Base-by-base conservation (phyloP, 2,888 invertebrate species). In the Phania funesta region DNA sequence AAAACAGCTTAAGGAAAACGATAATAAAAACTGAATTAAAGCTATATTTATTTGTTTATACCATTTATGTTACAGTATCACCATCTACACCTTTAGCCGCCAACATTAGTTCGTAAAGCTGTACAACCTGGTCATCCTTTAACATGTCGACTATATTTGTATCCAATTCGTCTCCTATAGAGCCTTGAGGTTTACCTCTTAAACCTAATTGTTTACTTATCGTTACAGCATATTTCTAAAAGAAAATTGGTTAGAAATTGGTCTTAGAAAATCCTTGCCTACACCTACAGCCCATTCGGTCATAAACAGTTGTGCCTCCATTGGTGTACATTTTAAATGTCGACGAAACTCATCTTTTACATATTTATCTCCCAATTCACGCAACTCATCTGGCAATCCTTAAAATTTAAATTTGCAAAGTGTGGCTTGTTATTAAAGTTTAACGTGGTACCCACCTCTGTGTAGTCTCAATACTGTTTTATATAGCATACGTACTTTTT, bases 291-390 rank as follows among this genome's bases (percentile, higher is more conserved):
- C 95, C 98, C 98, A 98, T 92, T 97, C 98, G 26, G 93, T 93
- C 90, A 98, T 93, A 89, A 98, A 98, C 67, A 95, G 92, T 13
- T 92, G 91, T 0, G 96, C 94, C 89, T 97, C 96, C 50, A 92
- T 92, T 0, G 93, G 92, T 67, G 93, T 93, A 85, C 95, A 96
- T 9, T 92, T 93, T 87, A 96, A 95, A 89, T 98, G 98, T 54
- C 96, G 92, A 87, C 94, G 94, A 89, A 98, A 98, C 91, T 98
- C 97, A 84, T 96, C 96, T 83, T 93, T 93, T 0, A 95, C 95
- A 88, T 97, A 97, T 86, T 93, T 93, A 87, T 96, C 94, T 0
- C 97, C 97, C 29, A 97, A 88, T 3, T 93, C 92, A 62, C 93
- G 92, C 38, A 96, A 90, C 84, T 95, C 95, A 0, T 90, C 87